phyloP scores from a whole-genome alignment of 2,113 vertebrate genomes.

The Lota lota region DNA sequence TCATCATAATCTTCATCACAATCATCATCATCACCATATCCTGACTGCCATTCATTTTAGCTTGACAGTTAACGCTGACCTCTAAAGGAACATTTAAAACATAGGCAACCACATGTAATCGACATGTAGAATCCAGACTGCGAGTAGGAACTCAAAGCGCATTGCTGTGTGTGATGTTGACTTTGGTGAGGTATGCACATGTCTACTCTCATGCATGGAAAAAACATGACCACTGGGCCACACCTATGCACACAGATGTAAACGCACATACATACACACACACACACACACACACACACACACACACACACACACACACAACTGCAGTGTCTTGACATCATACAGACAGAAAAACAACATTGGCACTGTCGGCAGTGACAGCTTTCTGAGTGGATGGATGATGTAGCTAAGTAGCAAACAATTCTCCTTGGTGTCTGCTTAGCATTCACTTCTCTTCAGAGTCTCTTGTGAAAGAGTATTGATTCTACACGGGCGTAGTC shows the following conservation, averaged over 20 bases:
- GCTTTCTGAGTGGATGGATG: slow-evolving; percentile 23
- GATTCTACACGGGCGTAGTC: neutral
- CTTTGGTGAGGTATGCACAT: slow-evolving; percentile 16
- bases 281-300: slow-evolving; percentile 6
- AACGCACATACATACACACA: slow-evolving; percentile 6
- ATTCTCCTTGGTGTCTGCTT: neutral
- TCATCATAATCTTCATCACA: slow-evolving; percentile 42
- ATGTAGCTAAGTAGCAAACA: slow-evolving; percentile 6
- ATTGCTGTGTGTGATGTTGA: neutral
- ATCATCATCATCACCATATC: slow-evolving; percentile 48
- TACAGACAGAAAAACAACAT: neutral
- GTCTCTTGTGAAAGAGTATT: neutral
- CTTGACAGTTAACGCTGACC: slow-evolving; percentile 30
- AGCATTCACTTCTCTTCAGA: neutral
- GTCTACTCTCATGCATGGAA: neutral
- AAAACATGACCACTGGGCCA: slow-evolving; percentile 1
- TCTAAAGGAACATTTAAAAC: neutral
- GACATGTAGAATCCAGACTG: slow-evolving; percentile 31
- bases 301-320: slow-evolving; percentile 22
- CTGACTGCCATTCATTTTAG: slow-evolving; percentile 33
- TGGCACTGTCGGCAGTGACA: slow-evolving; percentile 3
- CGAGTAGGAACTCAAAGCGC: slow-evolving; percentile 24
- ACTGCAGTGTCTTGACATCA: slow-evolving; percentile 49
- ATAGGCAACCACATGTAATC: slow-evolving; percentile 3
- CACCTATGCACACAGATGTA: slow-evolving; percentile 6